Evolutionary conservation across 2,113 vertebrate genomes (phyloP).

Genomic region (Microtus pennsylvanicus): DNA sequence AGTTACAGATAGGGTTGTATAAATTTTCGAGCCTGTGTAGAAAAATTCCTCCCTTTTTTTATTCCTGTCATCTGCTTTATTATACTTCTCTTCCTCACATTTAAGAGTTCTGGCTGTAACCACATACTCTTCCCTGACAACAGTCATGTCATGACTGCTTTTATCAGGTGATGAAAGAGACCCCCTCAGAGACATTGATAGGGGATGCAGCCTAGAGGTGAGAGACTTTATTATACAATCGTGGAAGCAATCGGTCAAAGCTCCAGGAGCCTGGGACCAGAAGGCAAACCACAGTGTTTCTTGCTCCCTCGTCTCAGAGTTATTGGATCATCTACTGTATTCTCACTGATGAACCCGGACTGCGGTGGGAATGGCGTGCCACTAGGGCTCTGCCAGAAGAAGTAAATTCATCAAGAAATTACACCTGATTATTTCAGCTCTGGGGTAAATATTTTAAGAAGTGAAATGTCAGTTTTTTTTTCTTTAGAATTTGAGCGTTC

Average conservation of each 20-base stretch:
- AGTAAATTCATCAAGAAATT: constrained; percentile 43
- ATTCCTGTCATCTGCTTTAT: constrained; percentile 47
- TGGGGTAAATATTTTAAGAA: constrained; percentile 21
- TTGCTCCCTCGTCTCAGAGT: neutral
- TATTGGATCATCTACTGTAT: neutral
- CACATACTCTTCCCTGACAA: constrained; percentile 44
- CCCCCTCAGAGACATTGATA: neutral
- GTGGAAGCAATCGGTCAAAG: neutral
- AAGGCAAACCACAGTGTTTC: neutral
- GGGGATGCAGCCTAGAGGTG: constrained; percentile 1
- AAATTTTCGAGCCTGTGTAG: constrained; percentile 46
- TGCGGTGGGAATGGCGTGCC: neutral
- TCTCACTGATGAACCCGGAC: neutral
- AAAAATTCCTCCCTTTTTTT: neutral
- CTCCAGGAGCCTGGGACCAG: neutral
- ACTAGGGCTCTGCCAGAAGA: neutral
- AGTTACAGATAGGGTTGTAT: constrained; percentile 44
- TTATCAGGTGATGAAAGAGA: constrained; percentile 56
- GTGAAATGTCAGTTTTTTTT: neutral
- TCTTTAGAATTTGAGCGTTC: neutral
- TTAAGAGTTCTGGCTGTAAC: constrained; percentile 49
- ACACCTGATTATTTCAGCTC: neutral
- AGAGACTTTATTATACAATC: constrained; percentile 6
- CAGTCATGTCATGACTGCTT: constrained; percentile 58
- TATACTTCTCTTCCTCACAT: constrained; percentile 26